Evolutionary conservation across 2,113 vertebrate genomes (phyloP), one percentile per base, ranked within the genome.

Genomic region (Lethenteron reissneri): DNA sequence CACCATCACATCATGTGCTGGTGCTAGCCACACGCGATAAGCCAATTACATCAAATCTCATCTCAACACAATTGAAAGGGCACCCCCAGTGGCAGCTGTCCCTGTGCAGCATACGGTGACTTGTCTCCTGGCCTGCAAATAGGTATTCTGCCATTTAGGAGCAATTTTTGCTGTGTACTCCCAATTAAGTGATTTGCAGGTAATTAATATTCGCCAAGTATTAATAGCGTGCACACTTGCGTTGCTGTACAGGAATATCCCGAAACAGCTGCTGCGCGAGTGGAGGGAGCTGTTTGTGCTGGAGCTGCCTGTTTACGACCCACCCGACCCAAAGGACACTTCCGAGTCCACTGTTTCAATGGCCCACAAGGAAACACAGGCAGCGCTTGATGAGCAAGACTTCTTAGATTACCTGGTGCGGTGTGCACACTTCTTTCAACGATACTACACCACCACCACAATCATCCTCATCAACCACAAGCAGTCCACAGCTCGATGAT

Each of bases 351-450:
- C 77, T 73, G 79, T 80, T 14, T 80, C 84, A 59, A 73, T 77
- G n/a, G 1, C 75, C 73, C 86, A 94, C 75, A 57, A 86, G 75
- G 74, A 82, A 76, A 89, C 87, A 79, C 81, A 82, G 72, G 79
- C 80, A 68, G 79, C 87, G 15, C 83, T 97, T 75, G 87, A 89
- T 76, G 80, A 78, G 74, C 85, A 83, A 78, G 88, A 95, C 77
- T 97, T 85, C 80, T 75, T 82, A 73, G 87, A 95, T 70, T 97
- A 97, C 78, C 84, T 81, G 82, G 91, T 97, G 85, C 60, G 41
- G 41, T 6, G 41, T 41, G 41, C 41, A 41, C 41, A 41, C 41
- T 41, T 41, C 1, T 41, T 41, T 41, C 4, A 41, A 41, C 41
- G 41, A 41, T 41, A 41, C 41, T 41, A 41, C 41, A 41, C 41